These are phyloP conservation scores for Rostratula benghalensis DNA, from an alignment of 2,113 vertebrate species.

Conservation along the genomic window DNA sequence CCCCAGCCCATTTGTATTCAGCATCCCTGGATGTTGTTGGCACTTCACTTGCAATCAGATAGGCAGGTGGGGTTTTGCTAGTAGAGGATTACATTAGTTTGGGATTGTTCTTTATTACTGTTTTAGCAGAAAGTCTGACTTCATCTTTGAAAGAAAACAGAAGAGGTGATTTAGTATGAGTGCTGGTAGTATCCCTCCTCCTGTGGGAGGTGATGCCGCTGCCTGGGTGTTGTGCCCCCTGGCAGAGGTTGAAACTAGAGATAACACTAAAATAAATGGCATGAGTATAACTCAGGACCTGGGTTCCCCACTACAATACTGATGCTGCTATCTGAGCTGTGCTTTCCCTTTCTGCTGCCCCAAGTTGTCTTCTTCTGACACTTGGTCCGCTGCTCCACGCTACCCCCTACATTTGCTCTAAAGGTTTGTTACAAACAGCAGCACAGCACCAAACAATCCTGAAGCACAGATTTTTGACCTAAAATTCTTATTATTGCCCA, in stretches of 20 bases:
- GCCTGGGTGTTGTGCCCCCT: neutral
- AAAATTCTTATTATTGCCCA: neutral
- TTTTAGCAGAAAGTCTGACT: neutral
- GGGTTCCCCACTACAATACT: neutral
- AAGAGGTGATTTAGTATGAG: neutral
- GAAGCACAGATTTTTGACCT: neutral
- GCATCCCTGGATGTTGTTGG: neutral
- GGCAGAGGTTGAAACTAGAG: neutral
- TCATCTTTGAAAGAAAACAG: neutral
- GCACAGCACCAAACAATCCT: neutral
- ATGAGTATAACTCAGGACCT: neutral
- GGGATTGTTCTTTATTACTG: neutral
- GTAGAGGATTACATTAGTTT: neutral
- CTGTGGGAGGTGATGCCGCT: neutral
- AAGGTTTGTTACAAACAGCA: neutral
- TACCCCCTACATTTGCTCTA: fast-evolving
- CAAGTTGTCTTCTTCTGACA: neutral
- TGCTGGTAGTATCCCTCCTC: neutral
- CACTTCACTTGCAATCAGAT: neutral
- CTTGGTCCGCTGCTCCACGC: neutral
- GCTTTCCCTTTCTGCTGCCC: neutral
- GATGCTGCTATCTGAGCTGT: neutral
- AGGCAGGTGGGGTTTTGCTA: neutral
- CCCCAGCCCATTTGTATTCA: neutral
- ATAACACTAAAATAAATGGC: neutral